Percentiles rank a stretch among this genome's conserved stretches.
Evolutionary conservation across 2,888 invertebrate genomes (phyloP).

Genomic region (Emesis furor): DNA sequence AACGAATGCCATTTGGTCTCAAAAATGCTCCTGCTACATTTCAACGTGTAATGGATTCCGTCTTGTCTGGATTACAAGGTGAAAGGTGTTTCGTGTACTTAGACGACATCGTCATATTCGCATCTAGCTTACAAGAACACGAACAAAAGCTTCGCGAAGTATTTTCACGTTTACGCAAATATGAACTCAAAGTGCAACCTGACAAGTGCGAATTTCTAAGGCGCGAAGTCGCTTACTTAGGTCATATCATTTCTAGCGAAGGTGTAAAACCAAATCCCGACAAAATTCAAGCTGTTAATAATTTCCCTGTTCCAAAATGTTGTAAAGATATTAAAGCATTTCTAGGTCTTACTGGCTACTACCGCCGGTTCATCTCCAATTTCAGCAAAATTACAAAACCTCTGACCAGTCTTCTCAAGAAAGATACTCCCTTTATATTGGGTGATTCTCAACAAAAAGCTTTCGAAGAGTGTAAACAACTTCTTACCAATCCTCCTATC

Average conservation of each 20-base stretch:
- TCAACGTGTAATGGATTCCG: not conserved
- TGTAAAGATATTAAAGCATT: slow-evolving; percentile 78
- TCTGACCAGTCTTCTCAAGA: slow-evolving; percentile 74
- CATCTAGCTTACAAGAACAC: slow-evolving; percentile 78
- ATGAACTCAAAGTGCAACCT: slow-evolving; percentile 72
- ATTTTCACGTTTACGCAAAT: slow-evolving; percentile 72
- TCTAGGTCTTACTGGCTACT: slow-evolving; percentile 77
- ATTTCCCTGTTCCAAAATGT: slow-evolving; percentile 77
- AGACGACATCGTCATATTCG: slow-evolving; percentile 69
- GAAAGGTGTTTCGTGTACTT: not conserved
- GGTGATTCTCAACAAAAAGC: slow-evolving; percentile 67
- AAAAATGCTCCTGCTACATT: not conserved
- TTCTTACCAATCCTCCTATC: slow-evolving; percentile 69
- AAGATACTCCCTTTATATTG: slow-evolving; percentile 69
- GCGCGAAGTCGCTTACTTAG: slow-evolving; percentile 79
- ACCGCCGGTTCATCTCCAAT: slow-evolving; percentile 76
- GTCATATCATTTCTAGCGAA: slow-evolving; percentile 79
- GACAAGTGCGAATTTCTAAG: slow-evolving; percentile 80
- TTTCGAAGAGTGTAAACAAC: slow-evolving; percentile 69
- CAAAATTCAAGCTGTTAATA: slow-evolving; percentile 71
- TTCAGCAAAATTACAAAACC: slow-evolving; percentile 76
- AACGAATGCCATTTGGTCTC: too few relatives aligned
- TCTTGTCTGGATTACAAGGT: not conserved
- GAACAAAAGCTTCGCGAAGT: slow-evolving; percentile 75
- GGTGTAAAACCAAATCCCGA: slow-evolving; percentile 80